A percentile compares a stretch with the other conserved stretches of the same genome.
These are phyloP conservation scores for Cercopithecus mitis DNA, from an alignment of 2,797 vertebrate species.

Conservation along the genomic window DNA sequence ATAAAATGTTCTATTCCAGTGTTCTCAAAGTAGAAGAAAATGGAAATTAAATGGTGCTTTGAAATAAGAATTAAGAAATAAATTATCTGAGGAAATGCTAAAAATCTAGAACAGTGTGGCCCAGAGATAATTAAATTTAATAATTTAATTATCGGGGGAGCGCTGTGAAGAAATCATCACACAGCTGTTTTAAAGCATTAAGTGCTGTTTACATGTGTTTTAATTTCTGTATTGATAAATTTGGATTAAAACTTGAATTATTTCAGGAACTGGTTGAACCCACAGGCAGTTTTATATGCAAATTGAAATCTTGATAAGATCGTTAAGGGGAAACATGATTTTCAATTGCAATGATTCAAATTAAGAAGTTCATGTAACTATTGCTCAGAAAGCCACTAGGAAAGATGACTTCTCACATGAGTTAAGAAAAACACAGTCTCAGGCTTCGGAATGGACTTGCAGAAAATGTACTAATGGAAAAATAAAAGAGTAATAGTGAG, in stretches of 20 bases:
- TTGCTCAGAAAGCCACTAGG: not conserved
- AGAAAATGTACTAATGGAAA: not conserved
- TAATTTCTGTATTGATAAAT: constrained; percentile 14
- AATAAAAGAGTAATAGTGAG: not conserved
- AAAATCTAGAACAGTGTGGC: not conserved
- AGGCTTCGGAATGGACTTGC: not conserved
- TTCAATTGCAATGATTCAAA: constrained; percentile 15
- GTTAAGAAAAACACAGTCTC: not conserved
- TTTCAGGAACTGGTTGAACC: constrained; percentile 5
- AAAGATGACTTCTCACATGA: not conserved
- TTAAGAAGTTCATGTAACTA: not conserved
- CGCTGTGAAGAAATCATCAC: not conserved
- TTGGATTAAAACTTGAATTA: constrained; percentile 4
- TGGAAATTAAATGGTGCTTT: not conserved
- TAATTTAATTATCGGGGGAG: not conserved
- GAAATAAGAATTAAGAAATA: constrained; percentile 7
- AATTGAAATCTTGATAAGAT: not conserved
- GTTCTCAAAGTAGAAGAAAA: not conserved
- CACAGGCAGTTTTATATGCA: not conserved
- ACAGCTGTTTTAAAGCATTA: not conserved
- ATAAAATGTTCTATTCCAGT: not conserved
- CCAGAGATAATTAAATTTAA: not conserved
- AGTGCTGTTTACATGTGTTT: not conserved
- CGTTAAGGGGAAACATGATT: not conserved
- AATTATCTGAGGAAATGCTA: not conserved